Evolutionary conservation across 2,797 vertebrate species (phyloP).

Genomic region (Coreius guichenoti): DNA sequence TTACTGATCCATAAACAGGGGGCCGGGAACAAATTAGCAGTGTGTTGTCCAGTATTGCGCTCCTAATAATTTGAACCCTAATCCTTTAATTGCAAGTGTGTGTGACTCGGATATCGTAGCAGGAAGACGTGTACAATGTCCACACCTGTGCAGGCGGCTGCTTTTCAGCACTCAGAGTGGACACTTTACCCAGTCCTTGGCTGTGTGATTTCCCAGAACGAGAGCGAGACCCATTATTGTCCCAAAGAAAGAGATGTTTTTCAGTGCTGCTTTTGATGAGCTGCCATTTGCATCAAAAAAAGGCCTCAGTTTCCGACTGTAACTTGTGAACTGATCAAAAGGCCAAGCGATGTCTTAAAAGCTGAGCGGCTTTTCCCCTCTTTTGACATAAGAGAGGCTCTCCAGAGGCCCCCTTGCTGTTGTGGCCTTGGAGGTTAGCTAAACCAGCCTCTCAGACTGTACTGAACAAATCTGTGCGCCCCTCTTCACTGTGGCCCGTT

Average conservation of each 20-base stretch:
- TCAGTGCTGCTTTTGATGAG: slow-evolving; percentile 79
- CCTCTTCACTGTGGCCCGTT: slow-evolving; percentile 73
- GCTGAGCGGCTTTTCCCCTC: slow-evolving; percentile 77
- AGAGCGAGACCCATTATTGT: slow-evolving; percentile 76
- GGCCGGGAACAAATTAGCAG: slow-evolving; percentile 42
- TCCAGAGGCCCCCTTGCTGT: slow-evolving; percentile 77
- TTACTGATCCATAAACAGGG: slow-evolving; percentile 51
- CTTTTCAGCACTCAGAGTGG: slow-evolving; percentile 73
- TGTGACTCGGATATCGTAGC: slow-evolving; percentile 66
- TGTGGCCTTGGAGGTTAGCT: slow-evolving; percentile 84
- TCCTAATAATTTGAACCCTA: slow-evolving; percentile 73
- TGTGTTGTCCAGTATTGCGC: slow-evolving; percentile 73
- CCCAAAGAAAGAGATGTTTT: slow-evolving; percentile 79
- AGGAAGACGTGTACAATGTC: slow-evolving; percentile 70
- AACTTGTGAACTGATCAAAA: slow-evolving; percentile 89
- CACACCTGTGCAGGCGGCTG: slow-evolving; percentile 75
- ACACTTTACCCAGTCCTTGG: slow-evolving; percentile 77
- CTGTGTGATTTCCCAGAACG: slow-evolving; percentile 77
- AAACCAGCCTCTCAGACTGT: slow-evolving; percentile 78
- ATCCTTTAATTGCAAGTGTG: slow-evolving; percentile 79
- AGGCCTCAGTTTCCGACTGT: slow-evolving; percentile 78
- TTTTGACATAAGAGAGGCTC: slow-evolving; percentile 83
- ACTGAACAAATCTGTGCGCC: slow-evolving; percentile 74
- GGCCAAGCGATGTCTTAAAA: slow-evolving; percentile 74
- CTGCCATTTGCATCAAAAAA: slow-evolving; percentile 83